Evolutionary conservation across 2,797 vertebrate species (phyloP), one percentile per base, ranked within the genome.

Genomic region (Parauchenoglanis ngamensis): DNA sequence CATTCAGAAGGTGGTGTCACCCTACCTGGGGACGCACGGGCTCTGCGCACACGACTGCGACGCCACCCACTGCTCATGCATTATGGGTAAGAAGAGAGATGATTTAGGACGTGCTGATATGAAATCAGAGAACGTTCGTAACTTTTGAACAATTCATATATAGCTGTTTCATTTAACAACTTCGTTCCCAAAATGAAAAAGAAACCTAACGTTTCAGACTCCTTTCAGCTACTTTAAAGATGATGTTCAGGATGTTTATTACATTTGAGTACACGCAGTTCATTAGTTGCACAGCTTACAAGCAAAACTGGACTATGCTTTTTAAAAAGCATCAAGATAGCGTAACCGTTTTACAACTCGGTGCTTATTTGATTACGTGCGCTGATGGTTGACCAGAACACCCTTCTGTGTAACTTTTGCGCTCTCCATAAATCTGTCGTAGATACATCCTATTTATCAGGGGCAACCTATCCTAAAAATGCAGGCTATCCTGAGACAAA

Each of bases 1-100:
- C 87, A 93, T 99, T 89, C 98, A 98, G 95, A 99, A 97, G 91
- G 98, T 99, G n/a, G 97, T 99, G 89, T 98, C 97, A 0, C 98
- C 98, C 0, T 99, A 99, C 93, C 90, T 99, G 92, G 97, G 98
- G 85, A 99, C 98, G 0, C 98, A 98, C 0, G 98, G 98, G 23
- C 96, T 99, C 89, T 97, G 95, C 87, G 97, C 97, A 79, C 96
- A 94, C 3, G 97, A 99, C 0, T 96, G 97, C 0, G 92, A 95
- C 12, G 95, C 96, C 91, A 91, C 91, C 0, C 95, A 97, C 52
- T 97, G 96, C 77, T 94, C 96, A 78, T 96, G 97, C 86, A 94
- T 98, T 86, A 94, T 98, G 46, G 98, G 98, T 99, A 94, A 95
- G 96, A 40, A 83, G 15, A 83, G 15, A 13, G 2, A 54, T 54